These are phyloP conservation scores for Drosophila oshimai DNA, from an alignment of 1,140 invertebrate genomes.

Conservation along the genomic window DNA sequence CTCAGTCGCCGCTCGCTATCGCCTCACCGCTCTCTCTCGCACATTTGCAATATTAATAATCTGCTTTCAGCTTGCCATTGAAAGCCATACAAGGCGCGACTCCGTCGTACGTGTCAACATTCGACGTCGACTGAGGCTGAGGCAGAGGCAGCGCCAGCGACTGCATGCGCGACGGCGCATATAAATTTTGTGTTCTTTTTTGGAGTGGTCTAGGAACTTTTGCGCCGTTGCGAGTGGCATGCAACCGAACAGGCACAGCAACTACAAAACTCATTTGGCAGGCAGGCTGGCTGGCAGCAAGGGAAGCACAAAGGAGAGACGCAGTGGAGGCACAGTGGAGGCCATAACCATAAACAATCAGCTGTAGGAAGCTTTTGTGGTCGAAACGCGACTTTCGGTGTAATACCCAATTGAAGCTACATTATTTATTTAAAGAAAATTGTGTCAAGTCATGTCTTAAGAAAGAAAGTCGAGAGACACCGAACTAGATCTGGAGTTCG, in stretches of 20 bases:
- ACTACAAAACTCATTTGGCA: conserved; percentile 58
- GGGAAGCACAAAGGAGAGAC: neutral
- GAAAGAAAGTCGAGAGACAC: neutral
- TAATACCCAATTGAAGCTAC: conserved; percentile 29
- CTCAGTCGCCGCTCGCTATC: neutral
- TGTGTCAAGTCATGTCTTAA: conserved; percentile 13
- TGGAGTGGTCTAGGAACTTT: conserved; percentile 80
- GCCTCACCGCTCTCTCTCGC: neutral
- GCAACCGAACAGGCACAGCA: conserved; percentile 48
- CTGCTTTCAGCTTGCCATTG: conserved; percentile 77
- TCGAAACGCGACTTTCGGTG: neutral
- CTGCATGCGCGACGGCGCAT: conserved; percentile 79
- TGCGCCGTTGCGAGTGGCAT: conserved; percentile 72
- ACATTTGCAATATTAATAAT: conserved; percentile 78
- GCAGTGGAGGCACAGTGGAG: conserved; percentile 55
- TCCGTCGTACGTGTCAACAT: conserved; percentile 70
- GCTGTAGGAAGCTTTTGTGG: conserved; percentile 50
- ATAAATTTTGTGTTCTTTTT: conserved; percentile 77
- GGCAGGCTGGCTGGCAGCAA: conserved; percentile 25
- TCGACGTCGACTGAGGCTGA: conserved; percentile 57
- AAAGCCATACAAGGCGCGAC: conserved; percentile 80
- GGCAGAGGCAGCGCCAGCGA: conserved; percentile 32
- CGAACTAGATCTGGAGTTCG: neutral
- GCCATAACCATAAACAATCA: conserved; percentile 48
- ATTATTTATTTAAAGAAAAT: neutral